A percentile compares a stretch with the other conserved stretches of the same genome.
phyloP scores from a whole-genome alignment of 2,113 vertebrate genomes.

The Neolamprologus fasciatus region DNA sequence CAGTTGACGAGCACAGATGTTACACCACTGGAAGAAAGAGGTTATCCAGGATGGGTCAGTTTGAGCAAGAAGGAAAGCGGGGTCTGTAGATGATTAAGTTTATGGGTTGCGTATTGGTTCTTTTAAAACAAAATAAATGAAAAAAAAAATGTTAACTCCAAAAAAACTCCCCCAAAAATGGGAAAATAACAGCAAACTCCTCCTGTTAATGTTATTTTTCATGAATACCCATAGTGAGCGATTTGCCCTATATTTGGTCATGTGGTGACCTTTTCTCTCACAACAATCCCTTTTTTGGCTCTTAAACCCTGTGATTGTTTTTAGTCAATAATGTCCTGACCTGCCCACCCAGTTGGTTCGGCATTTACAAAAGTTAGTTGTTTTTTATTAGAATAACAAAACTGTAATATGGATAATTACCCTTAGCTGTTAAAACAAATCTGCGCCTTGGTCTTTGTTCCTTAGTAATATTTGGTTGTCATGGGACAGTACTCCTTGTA shows the following conservation, averaged over 20 bases:
- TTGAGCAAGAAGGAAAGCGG: not conserved
- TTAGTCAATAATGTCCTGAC: not conserved
- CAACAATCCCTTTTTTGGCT: not conserved
- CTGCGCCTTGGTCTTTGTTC: not conserved
- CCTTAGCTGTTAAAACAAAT: not conserved
- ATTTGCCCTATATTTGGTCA: not conserved
- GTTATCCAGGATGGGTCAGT: not conserved
- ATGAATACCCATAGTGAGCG: not conserved
- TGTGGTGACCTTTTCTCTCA: not conserved
- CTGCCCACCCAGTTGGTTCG: not conserved
- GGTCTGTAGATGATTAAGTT: not conserved
- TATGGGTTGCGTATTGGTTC: not conserved
- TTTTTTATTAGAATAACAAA: not conserved
- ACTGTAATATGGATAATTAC: not conserved
- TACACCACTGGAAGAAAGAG: not conserved
- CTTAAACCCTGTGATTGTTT: not conserved
- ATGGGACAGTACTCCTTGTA: not conserved
- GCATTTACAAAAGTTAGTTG: not conserved
- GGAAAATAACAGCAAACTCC: not conserved
- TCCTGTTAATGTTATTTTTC: not conserved
- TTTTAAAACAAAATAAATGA: fast-evolving
- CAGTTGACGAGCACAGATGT: not conserved
- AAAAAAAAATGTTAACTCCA: not conserved
- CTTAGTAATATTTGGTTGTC: not conserved
- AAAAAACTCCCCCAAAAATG: not conserved